Percentiles rank a stretch among this genome's conserved stretches.
phyloP scores from a whole-genome alignment of 1,140 invertebrate species.

The Fragariocoptes setiger region DNA sequence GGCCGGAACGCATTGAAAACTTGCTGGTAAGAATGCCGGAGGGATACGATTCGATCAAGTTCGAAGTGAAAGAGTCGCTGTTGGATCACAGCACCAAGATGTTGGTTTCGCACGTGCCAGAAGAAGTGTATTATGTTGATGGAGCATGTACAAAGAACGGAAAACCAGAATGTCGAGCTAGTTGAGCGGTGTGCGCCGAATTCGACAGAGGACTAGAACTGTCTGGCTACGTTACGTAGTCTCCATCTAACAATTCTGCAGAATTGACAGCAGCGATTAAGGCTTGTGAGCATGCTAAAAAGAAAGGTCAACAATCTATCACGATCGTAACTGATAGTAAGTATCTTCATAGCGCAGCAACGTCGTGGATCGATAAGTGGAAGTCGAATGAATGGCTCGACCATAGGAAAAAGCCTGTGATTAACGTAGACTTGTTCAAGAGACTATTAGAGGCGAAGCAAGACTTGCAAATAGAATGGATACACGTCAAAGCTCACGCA shows the following conservation, averaged over 20 bases:
- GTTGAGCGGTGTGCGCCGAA: background rate
- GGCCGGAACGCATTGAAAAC: background rate
- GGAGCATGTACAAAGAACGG: background rate
- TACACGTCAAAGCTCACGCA: too few species aligned
- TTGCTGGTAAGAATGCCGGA: background rate
- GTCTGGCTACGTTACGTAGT: background rate
- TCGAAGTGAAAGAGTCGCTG: background rate
- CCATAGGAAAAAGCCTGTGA: too few species aligned
- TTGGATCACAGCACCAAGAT: background rate
- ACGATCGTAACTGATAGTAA: background rate
- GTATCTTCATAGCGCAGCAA: background rate
- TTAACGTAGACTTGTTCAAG: too few species aligned
- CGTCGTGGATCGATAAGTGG: background rate
- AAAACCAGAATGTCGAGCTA: background rate
- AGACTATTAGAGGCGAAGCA: too few species aligned
- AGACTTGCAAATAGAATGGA: too few species aligned
- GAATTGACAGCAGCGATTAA: background rate
- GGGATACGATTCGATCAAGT: background rate
- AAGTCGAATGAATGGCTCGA: background rate
- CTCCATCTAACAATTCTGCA: background rate
- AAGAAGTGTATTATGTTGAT: background rate
- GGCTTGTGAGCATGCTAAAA: background rate
- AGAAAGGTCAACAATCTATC: background rate
- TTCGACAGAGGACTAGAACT: background rate
- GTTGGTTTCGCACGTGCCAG: background rate